Evolutionary conservation across 2,888 invertebrate genomes (phyloP), one percentile per base, ranked within the genome.

Genomic region (Clivina fossor): DNA sequence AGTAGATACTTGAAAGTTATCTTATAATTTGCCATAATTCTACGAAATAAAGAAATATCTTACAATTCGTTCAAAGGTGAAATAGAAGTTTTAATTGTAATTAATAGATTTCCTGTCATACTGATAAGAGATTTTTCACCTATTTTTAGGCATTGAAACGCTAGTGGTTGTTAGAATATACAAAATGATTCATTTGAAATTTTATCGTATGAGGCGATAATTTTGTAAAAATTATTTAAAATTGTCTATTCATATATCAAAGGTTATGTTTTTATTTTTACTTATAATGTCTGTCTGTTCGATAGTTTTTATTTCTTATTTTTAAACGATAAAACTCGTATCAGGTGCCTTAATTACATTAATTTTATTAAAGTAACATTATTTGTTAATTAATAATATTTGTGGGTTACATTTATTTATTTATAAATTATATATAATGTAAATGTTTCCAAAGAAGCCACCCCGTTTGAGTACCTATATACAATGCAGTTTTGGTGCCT

Each of bases 31-130:
- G 1, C 15, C 15, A 18, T 4, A 16, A 2, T 35, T 15, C n/a
- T n/a, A n/a, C n/a, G n/a, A n/a, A n/a, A n/a, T n/a, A n/a, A n/a
- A 24, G 26, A 9, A 33, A 47, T 4, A 20, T 8, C 33, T 18
- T n/a, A n/a, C n/a, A n/a, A n/a, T n/a, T n/a, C 4, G 47, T n/a
- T 2, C 47, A 47, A 47, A 47, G 47, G 33, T 47, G 11, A 20
- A 3, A 22, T 11, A 18, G n/a, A 16, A 11, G 20, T 40, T n/a
- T 22, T 20, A 18, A 18, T n/a, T 33, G 13, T 11, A 15, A 15
- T 37, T 15, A 5, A 8, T 3, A 16, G n/a, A 47, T 33, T 47
- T 47, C 47, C 47, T 47, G 33, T 22, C 22, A n/a, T n/a, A n/a
- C n/a, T n/a, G 47, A 47, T 13, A 20, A 47, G 4, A 33, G 33